phyloP scores from a whole-genome alignment of 2,113 vertebrate species.

The Pan troglodytes region NHGRI_mPanTro3-v2.1_pri NC_072407.2:76965501-76966000 shows the following conservation, averaged over 20 bases:
- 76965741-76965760: not conserved
- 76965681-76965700: not conserved
- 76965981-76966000: not conserved
- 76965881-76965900: not conserved
- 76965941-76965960: not conserved
- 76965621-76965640: not conserved
- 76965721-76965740: slow-evolving; percentile 29
- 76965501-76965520: not conserved
- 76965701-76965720: not conserved
- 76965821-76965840: not conserved
- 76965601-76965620: not conserved
- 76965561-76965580: not conserved
- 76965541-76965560: not conserved
- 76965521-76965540: not conserved
- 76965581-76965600: not conserved
- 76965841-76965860: slow-evolving; percentile 7
- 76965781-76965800: not conserved
- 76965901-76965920: not conserved
- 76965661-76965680: slow-evolving; percentile 48
- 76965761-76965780: not conserved
- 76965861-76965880: not conserved
- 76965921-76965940: not conserved
- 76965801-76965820: not conserved
- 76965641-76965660: not conserved
- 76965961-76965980: not conserved